Evolutionary conservation across 2,888 invertebrate genomes (phyloP).

Genomic region (Colletes collaris): DNA sequence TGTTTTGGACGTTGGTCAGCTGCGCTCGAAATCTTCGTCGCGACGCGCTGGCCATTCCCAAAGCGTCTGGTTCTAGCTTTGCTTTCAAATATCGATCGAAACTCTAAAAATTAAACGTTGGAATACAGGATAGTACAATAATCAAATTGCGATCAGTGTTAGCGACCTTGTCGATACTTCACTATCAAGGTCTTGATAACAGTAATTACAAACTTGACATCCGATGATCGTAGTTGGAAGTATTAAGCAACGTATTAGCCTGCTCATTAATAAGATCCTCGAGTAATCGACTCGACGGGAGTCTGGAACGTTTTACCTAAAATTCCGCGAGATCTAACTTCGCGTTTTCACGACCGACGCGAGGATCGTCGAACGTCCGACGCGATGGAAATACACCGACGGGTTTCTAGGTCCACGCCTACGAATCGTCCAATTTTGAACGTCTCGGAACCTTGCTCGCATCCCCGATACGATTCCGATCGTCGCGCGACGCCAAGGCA

Average conservation of each 20-base stretch:
- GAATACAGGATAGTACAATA: too few species aligned
- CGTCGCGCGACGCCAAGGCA: neutral
- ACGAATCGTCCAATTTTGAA: conserved; percentile 60
- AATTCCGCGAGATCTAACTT: too few species aligned
- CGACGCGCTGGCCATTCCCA: too few species aligned
- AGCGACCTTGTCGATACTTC: neutral
- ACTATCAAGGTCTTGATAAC: conserved; percentile 5
- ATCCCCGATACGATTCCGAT: conserved; percentile 2
- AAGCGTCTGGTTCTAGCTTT: neutral
- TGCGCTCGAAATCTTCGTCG: conserved; percentile 2
- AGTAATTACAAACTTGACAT: neutral
- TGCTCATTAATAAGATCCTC: too few species aligned
- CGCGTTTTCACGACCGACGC: neutral
- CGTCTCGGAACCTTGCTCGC: conserved; percentile 48
- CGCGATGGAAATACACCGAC: conserved; percentile 53
- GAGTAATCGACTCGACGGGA: too few species aligned
- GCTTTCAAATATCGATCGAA: too few species aligned
- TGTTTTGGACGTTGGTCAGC: conserved; percentile 16
- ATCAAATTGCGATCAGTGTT: too few species aligned
- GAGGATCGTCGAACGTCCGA: conserved; percentile 25
- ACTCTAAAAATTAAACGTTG: too few species aligned
- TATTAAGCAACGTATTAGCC: too few species aligned
- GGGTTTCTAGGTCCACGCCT: conserved; percentile 57
- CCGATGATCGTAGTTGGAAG: too few species aligned
- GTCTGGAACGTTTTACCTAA: too few species aligned